Evolutionary conservation across 2,888 invertebrate species (phyloP), one percentile per base, ranked within the genome.

Genomic region (Eupithecia vulgata): DNA sequence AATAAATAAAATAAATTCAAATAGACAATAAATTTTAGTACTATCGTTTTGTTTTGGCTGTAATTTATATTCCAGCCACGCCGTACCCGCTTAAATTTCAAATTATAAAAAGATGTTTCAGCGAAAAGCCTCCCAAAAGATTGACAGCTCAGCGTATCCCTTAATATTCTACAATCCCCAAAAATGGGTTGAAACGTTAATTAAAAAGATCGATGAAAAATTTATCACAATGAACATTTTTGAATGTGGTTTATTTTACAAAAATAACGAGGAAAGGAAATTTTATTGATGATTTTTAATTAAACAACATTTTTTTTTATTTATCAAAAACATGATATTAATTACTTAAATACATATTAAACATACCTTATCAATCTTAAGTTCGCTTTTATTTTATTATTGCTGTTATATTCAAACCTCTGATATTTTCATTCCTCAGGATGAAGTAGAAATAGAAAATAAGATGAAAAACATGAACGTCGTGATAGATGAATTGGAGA

Each of bases 391-490:
- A 5, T 59, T 30, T n/a, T 7, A 0, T 1, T 57, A 21, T 42
- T 7, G n/a, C n/a, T n/a, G 8, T 25, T 17, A n/a, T 57, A 25
- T 48, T 48, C 1, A 52, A 52, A 52, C n/a, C 42, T 6, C 6
- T n/a, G 8, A 17, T 35, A 2, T 62, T 37, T 25, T 6, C 57
- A 12, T 37, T 13, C 64, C 77, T 74, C 72, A 92, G 91, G 84
- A 89, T 74, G 84, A 89, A 82, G 83, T 84, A 5, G 84, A 85
- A 80, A 85, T 88, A 76, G 84, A 78, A 35, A 79, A 48, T 1
- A 85, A 90, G 72, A 82, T 83, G 12, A 84, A 85, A 71, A 81
- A 82, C 66, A 72, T 84, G 7, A 82, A 83, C 21, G 74, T 67
- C 15, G 76, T 65, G n/a, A 82, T 84, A 75, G 73, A 66, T 8